Base-by-base conservation (phyloP, 2,797 vertebrate genomes). In the Gymnopithys bicolor region DNA sequence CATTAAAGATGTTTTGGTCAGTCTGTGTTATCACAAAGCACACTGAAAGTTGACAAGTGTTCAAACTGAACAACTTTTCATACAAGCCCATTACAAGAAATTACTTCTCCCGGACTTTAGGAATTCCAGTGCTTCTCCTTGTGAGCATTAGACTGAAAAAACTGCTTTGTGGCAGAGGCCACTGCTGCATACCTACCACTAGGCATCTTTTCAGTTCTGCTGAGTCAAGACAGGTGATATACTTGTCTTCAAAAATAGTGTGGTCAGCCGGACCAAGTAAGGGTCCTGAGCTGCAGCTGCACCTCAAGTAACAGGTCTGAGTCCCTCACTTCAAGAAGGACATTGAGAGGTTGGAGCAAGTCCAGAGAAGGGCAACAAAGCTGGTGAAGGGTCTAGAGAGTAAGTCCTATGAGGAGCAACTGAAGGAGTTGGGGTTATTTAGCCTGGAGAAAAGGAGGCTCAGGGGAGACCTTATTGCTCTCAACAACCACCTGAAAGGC, bases 11-110 rank as follows among this genome's bases (percentile, higher is more conserved):
- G 45, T 37, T 86, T 48, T 48, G 64, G 32, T 66, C 48, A 17
- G 41, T 48, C 71, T 89, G 25, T 49, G n/a, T 63, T 56, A 78
- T 69, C 35, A 17, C 43, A 43, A 68, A 69, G 23, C 6, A 6
- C 55, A 75, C 69, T 66, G 23, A 33, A 84, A 75, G 37, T 30
- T 53, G 68, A 67, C 53, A 84, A 69, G 25, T 46, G 30, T 64
- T 90, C 22, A n/a, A 89, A 84, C 46, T 63, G 87, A 93, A 66
- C 46, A 46, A n/a, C 58, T 93, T 90, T 82, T 75, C 58, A 59
- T 58, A 83, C 14, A 4, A 41, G 64, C 52, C 92, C 4, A 0
- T 66, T 73, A 73, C 1, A 32, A 90, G 32, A 80, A 87, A 80
- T 19, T 0, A 52, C 28, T 75, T 27, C 53, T 86, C 45, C 41